Evolutionary conservation across 2,113 vertebrate genomes (phyloP).

Genomic region (Pomatorhinus ruficollis): DNA sequence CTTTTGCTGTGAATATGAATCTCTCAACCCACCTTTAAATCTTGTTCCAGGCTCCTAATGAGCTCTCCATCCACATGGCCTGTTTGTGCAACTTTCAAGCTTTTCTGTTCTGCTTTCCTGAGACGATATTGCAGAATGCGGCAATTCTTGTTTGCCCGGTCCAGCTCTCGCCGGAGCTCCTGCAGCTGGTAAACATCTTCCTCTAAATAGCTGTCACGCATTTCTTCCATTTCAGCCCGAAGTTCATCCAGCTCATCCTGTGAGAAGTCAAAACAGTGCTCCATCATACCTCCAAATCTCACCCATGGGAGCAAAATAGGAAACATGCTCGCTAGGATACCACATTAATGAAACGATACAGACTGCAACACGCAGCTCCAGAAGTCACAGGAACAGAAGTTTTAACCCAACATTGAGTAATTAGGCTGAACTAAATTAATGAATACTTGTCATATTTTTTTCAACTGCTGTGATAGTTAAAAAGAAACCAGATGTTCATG

Average conservation of each 20-base stretch:
- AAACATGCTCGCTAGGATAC: background rate
- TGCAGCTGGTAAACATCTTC: slow-evolving; percentile 98
- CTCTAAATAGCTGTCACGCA: slow-evolving; percentile 96
- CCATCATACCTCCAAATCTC: background rate
- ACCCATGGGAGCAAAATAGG: background rate
- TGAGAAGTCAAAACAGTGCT: slow-evolving; percentile 40
- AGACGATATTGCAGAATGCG: slow-evolving; percentile 97
- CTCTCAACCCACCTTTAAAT: slow-evolving; percentile 88
- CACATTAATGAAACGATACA: background rate
- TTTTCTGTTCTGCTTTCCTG: slow-evolving; percentile 96
- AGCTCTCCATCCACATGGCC: slow-evolving; percentile 96
- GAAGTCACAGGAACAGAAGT: background rate
- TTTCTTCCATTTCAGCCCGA: slow-evolving; percentile 98
- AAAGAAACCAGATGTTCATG: background rate
- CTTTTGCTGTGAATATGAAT: background rate
- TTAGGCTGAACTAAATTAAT: background rate
- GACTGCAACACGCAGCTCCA: background rate
- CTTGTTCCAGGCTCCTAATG: slow-evolving; percentile 92
- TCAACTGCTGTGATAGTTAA: background rate
- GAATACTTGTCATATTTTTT: background rate
- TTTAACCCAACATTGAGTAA: background rate
- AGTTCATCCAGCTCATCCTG: slow-evolving; percentile 98
- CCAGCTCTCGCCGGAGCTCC: slow-evolving; percentile 94
- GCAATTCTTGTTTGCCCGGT: slow-evolving; percentile 97
- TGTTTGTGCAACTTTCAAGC: slow-evolving; percentile 93